Conservation (phyloP, 1,140 invertebrate species). For the Camponotus vicinus region DNA sequence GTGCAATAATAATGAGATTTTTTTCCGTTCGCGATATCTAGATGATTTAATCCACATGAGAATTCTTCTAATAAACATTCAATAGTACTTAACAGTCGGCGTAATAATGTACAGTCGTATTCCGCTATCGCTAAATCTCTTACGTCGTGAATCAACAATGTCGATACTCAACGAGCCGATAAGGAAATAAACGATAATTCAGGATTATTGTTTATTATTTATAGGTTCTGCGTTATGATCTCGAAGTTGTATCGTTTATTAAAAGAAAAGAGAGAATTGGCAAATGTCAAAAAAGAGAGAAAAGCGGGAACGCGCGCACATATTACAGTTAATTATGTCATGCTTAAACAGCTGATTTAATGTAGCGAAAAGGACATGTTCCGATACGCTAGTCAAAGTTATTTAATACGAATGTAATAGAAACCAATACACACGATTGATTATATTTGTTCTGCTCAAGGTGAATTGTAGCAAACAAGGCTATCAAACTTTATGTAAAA, state of each 20-base stretch:
- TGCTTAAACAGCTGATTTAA: neutral
- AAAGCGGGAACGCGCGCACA: neutral
- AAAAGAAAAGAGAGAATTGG: constrained; percentile 2
- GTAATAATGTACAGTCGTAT: constrained; percentile 23
- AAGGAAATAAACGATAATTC: constrained; percentile 18
- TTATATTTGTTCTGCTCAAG: constrained; percentile 22
- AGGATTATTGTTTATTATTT: constrained; percentile 47
- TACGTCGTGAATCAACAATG: constrained; percentile 42
- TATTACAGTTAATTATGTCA: neutral
- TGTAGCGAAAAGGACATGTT: neutral
- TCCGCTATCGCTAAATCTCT: constrained; percentile 38
- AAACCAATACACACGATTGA: neutral
- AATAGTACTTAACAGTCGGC: constrained; percentile 15
- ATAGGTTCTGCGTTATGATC: constrained; percentile 54
- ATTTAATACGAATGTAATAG: neutral
- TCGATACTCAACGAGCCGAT: constrained; percentile 21
- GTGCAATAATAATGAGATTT: neutral
- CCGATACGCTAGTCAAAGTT: neutral
- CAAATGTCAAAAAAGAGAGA: neutral
- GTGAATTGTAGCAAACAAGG: neutral
- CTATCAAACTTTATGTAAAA: neutral
- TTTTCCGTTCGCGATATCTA: neutral
- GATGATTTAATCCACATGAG: constrained; percentile 33
- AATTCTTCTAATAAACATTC: constrained; percentile 29
- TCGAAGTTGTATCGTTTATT: neutral